A percentile compares a stretch with the other conserved stretches of the same genome.
phyloP scores from a whole-genome alignment of 2,888 invertebrate species.

The Pheosia gnoma region DNA sequence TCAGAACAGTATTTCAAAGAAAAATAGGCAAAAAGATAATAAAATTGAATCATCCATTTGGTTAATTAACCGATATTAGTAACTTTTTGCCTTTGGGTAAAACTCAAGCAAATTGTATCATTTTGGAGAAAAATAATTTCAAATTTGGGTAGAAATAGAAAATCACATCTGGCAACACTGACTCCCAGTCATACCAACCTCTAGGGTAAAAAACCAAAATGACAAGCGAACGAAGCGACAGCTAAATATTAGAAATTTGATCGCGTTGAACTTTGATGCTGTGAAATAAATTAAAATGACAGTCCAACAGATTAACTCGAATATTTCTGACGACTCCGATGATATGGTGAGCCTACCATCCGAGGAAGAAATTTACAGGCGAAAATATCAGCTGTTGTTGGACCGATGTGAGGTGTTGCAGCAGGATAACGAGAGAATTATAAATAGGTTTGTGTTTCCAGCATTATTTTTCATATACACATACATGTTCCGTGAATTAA shows the following conservation, averaged over 20 bases:
- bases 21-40: too few relatives aligned
- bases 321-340: conserved; percentile 83
- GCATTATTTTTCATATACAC: conserved; percentile 30
- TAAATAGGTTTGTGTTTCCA: conserved; percentile 82
- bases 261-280: conserved; percentile 74
- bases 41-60: too few relatives aligned
- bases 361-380: conserved; percentile 88
- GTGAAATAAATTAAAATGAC: conserved; percentile 84
- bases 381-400: conserved; percentile 88
- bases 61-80: too few relatives aligned
- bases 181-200: not conserved
- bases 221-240: conserved; percentile 32
- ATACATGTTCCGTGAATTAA: conserved; percentile 30
- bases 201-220: conserved; percentile 22
- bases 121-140: too few relatives aligned
- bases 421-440: conserved; percentile 90
- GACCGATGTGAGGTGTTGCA: conserved; percentile 90
- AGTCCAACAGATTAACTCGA: conserved; percentile 81
- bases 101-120: too few relatives aligned
- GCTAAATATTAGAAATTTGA: conserved; percentile 69
- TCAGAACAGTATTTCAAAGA: too few relatives aligned
- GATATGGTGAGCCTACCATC: conserved; percentile 82
- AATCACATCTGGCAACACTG: too few relatives aligned
- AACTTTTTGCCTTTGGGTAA: too few relatives aligned
- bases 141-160: too few relatives aligned